Evolutionary conservation across 2,113 vertebrate species (phyloP).

Genomic region (Scophthalmus maximus): DNA sequence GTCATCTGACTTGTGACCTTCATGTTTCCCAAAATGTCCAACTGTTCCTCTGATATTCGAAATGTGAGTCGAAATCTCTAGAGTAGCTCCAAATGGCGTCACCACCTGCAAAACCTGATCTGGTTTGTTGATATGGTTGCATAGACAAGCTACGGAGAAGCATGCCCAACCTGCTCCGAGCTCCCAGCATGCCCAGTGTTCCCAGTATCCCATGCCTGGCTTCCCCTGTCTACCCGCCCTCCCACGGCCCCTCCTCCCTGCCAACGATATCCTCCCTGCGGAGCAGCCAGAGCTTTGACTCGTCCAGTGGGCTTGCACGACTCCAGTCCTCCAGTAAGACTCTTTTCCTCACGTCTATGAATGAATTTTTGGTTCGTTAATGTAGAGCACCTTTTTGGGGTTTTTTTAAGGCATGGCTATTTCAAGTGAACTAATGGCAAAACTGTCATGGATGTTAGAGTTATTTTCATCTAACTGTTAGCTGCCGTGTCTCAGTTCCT

Average conservation of each 20-base stretch:
- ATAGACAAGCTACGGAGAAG: constrained; percentile 95
- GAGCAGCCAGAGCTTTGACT: constrained; percentile 97
- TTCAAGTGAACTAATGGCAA: not conserved
- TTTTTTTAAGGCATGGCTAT: not conserved
- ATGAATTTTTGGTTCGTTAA: no score
- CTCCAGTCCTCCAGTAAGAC: constrained; percentile 94
- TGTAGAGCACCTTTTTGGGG: not conserved
- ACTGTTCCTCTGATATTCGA: not conserved
- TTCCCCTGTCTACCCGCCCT: constrained; percentile 71
- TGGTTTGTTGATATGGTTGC: constrained; percentile 48
- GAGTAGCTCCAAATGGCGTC: no score
- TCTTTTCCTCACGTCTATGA: constrained; percentile 11
- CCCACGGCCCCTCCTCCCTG: constrained; percentile 86
- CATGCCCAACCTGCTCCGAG: constrained; percentile 93
- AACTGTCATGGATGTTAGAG: not conserved
- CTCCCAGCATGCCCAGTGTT: constrained; percentile 93
- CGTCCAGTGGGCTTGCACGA: constrained; percentile 89
- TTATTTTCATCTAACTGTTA: not conserved
- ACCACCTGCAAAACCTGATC: constrained; percentile 7
- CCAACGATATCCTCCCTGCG: constrained; percentile 86
- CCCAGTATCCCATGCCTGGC: constrained; percentile 88
- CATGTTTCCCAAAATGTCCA: not conserved
- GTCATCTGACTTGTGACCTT: not conserved
- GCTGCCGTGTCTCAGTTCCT: constrained; percentile 83
- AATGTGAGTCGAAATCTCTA: not conserved